Evolutionary conservation across 2,113 vertebrate genomes (phyloP), one percentile per base, ranked within the genome.

Genomic region (Steatornis caripensis): DNA sequence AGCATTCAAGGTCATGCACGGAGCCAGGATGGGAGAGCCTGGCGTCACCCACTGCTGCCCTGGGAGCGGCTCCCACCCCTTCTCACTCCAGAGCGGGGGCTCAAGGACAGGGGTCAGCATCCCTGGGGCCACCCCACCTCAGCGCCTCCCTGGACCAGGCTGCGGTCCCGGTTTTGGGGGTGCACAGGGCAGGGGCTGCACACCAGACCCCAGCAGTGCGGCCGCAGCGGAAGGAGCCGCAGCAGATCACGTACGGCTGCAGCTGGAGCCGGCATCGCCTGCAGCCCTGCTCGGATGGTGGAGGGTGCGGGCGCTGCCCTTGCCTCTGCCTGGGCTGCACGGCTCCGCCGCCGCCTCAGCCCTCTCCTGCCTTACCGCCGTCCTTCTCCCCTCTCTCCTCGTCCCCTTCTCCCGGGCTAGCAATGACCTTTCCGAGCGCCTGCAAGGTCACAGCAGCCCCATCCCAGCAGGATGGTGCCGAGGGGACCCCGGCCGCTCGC

Each of bases 391-490:
- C 49, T 55, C 54, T 9, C 48, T 87, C 77, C 78, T 51, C 7
- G 8, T 19, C 57, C 87, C 22, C 5, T 0, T 30, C 48, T 48
- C 9, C 65, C 1, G 15, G 30, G 83, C 51, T 77, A 34, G 37
- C 18, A 3, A 8, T 27, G 93, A 91, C 97, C 93, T 95, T 90
- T 46, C 80, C 0, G 6, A 65, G 74, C 30, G 15, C 68, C 95
- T 68, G 69, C 97, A 97, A 97, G 93, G 97, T 96, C 92, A 62
- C 62, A 4, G 77, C 74, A 12, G 86, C 90, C 68, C 87, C 2
- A 6, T 29, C 80, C 46, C 7, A 5, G 54, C 55, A 13, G 74
- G 65, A 41, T 3, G 15, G 7, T 4, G 34, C 0, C 0, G 49
- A 12, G 90, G 51, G 16, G 51, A 66, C 34, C 65, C 32, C 37